Conservation (phyloP, 2,113 vertebrate species). For the Caranx melampygus region DNA sequence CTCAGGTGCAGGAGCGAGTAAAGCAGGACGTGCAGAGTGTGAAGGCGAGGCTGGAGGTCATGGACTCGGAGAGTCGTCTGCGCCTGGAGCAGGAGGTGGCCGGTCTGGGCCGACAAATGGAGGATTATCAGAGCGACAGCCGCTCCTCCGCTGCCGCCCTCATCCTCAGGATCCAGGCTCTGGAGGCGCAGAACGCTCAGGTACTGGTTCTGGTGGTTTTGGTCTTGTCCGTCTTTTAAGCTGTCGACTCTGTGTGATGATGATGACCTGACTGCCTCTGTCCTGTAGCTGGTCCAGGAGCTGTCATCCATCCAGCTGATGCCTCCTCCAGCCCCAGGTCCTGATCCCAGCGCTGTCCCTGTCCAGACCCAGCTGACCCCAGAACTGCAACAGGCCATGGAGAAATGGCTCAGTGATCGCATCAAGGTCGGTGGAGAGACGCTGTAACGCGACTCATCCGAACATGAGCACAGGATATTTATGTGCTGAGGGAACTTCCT, state of each 20-base stretch:
- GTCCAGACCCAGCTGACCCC: conserved; percentile 64
- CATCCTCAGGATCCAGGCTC: conserved; percentile 47
- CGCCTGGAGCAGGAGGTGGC: conserved; percentile 56
- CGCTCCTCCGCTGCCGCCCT: conserved; percentile 34
- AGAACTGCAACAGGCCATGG: conserved; percentile 76
- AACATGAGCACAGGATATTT: background rate
- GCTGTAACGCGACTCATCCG: background rate
- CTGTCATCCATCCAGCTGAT: conserved; percentile 49
- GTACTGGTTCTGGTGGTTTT: conserved; percentile 29
- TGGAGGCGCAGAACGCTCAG: conserved; percentile 70
- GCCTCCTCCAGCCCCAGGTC: conserved; percentile 47
- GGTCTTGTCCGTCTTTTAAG: background rate
- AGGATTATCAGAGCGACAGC: conserved; percentile 41
- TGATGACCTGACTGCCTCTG: background rate
- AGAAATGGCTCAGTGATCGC: conserved; percentile 69
- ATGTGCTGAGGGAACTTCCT: too few species aligned
- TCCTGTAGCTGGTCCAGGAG: conserved; percentile 66
- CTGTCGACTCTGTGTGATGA: rapidly evolving
- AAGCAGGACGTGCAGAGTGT: conserved; percentile 58
- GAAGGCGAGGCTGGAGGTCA: conserved; percentile 36
- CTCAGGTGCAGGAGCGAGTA: conserved; percentile 60
- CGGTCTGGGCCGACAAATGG: conserved; percentile 47
- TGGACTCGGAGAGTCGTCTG: conserved; percentile 7
- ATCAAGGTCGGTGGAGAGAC: conserved; percentile 49
- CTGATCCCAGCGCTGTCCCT: background rate